Percentiles rank a stretch among this genome's conserved stretches.
phyloP scores from a whole-genome alignment of 2,797 vertebrate species.

The Clarias pachynema region DNA sequence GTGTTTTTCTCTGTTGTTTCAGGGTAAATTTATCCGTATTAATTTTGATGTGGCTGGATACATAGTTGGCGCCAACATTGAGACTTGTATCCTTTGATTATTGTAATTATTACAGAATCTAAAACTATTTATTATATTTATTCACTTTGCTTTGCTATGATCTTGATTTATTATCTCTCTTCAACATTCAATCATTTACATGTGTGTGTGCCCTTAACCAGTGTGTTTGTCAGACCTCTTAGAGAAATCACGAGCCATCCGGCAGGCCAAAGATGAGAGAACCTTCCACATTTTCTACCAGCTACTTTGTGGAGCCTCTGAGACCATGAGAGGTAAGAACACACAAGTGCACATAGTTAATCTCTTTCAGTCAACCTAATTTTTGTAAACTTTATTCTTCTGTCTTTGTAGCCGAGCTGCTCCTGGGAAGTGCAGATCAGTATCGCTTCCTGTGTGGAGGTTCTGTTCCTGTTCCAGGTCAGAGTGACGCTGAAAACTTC shows the following conservation, averaged over 20 bases:
- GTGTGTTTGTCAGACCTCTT: slow-evolving; percentile 80
- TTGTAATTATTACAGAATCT: background rate
- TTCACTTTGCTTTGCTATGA: background rate
- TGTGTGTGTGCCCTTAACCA: slow-evolving; percentile 59
- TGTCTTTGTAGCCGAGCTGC: slow-evolving; percentile 78
- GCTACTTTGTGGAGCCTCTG: slow-evolving; percentile 82
- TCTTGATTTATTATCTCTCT: background rate
- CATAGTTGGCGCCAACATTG: slow-evolving; percentile 93
- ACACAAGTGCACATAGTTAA: background rate
- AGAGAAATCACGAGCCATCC: slow-evolving; percentile 90
- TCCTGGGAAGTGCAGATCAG: slow-evolving; percentile 81
- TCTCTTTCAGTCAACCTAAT: background rate
- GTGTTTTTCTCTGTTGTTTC: slow-evolving; percentile 22
- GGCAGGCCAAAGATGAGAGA: slow-evolving; percentile 90
- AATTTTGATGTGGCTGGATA: slow-evolving; percentile 92
- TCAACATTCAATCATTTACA: background rate
- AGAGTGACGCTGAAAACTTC: slow-evolving; percentile 89
- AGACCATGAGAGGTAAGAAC: slow-evolving; percentile 77
- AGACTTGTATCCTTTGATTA: slow-evolving; percentile 88
- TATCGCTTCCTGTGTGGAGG: slow-evolving; percentile 90
- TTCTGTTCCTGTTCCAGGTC: slow-evolving; percentile 79
- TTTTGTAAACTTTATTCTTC: background rate
- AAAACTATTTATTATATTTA: background rate
- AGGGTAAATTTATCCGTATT: slow-evolving; percentile 95
- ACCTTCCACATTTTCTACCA: slow-evolving; percentile 94